Evolutionary conservation across 2,888 invertebrate species (phyloP).

Genomic region (Muscina levida): DNA sequence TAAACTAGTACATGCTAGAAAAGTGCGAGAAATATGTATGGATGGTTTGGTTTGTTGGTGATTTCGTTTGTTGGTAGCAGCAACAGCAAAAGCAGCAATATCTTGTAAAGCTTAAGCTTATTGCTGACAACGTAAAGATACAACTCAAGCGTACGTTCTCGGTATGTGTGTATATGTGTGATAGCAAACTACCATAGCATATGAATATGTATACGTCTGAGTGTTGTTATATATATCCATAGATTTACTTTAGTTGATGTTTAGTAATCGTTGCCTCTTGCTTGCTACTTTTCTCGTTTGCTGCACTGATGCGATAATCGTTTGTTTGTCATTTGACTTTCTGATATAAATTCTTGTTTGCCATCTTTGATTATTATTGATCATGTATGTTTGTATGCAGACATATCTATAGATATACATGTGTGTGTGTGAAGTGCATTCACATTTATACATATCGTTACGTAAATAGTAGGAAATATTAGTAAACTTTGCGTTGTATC

Average conservation of each 20-base stretch:
- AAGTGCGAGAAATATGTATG: constrained; percentile 13
- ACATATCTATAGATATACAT: not conserved
- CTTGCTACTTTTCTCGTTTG: constrained; percentile 34
- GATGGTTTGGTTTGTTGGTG: constrained; percentile 21
- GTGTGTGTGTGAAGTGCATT: not conserved
- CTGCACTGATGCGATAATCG: constrained; percentile 58
- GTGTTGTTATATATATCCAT: constrained; percentile 6
- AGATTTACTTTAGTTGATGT: constrained; percentile 46
- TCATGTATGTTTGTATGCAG: not conserved
- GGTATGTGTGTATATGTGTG: not conserved
- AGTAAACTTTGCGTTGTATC: not conserved
- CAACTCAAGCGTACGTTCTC: constrained; percentile 40
- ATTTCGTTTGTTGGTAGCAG: constrained; percentile 39
- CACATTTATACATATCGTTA: not conserved
- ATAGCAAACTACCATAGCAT: no score
- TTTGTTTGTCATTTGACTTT: constrained; percentile 62
- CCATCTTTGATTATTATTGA: constrained; percentile 45
- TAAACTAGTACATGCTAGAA: not conserved
- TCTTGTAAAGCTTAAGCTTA: constrained; percentile 56
- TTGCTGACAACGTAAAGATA: constrained; percentile 58
- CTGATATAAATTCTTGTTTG: constrained; percentile 57
- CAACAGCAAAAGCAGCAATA: constrained; percentile 47
- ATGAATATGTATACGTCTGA: not conserved
- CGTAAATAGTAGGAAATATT: no score
- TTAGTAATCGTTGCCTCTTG: constrained; percentile 44